Base-by-base conservation (phyloP, 2,888 invertebrate species). In the Tholera decimalis region DNA sequence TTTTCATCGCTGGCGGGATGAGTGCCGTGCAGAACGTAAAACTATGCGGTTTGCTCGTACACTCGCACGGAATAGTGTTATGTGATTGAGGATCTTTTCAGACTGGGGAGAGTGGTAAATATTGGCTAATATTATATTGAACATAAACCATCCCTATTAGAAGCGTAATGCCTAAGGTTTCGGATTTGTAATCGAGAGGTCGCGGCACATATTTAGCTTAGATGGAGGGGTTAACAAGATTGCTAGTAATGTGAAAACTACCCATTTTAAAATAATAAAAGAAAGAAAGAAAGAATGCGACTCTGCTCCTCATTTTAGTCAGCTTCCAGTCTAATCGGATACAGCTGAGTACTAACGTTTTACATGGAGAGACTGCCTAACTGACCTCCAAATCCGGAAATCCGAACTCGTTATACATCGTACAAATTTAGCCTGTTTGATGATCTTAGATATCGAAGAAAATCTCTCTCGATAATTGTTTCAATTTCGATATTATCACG, bases 21-120 rank as follows among this genome's bases (percentile, higher is more conserved):
- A 62, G 68, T 35, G 6, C 18, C 33, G 26, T 26, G 28, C 28
- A 11, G 22, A 33, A 37, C 53, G 57, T 13, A 30, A 24, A 33
- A 41, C 30, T 55, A 50, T 67, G 58, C 22, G 22, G 35, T 50
- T 46, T 59, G 41, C 18, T 30, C n/a, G 59, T 73, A 66, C 59
- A 72, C 9, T 67, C 68, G 26, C 26, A 0, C 1, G 0, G 4
- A 67, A 22, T 1, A 9, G 22, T 54, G 54, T 22, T 28, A 35
- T 1, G 1, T 0, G 6, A 1, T 1, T 26, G 0, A 1, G 0
- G 3, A 6, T n/a, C 30, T 61, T 61, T 35, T 8, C 0, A 11
- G 1, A 8, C 2, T 13, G n/a, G 2, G 3, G 28, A 5, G 41
- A 22, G 1, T 13, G 1, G 41, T 41, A 5, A 20, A 41, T 22